Evolutionary conservation across 1,140 invertebrate genomes (phyloP).

Genomic region (Plectrocnemia conspersa): DNA sequence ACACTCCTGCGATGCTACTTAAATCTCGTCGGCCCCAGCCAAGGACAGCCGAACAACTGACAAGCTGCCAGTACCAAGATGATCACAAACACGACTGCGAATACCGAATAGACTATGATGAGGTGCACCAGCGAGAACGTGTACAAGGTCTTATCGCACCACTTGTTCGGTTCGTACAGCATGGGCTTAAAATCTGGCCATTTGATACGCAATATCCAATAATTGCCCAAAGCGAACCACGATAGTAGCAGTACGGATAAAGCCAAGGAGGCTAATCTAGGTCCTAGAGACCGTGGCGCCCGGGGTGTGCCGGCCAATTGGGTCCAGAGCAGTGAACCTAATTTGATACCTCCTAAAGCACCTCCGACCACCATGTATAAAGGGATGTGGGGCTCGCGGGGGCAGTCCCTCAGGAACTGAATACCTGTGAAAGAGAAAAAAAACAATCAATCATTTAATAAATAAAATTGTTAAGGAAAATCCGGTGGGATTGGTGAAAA

Average conservation of each 20-base stretch:
- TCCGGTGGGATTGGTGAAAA: too few species aligned
- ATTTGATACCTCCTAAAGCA: slow-evolving; percentile 63
- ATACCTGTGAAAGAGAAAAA: slow-evolving; percentile 57
- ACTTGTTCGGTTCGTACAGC: slow-evolving; percentile 66
- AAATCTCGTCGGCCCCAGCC: slow-evolving; percentile 57
- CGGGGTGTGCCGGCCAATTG: slow-evolving; percentile 56
- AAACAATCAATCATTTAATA: slow-evolving; percentile 2
- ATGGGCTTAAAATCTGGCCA: slow-evolving; percentile 66
- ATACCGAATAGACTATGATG: slow-evolving; percentile 59
- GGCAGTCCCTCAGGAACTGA: slow-evolving; percentile 74
- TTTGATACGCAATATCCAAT: slow-evolving; percentile 72
- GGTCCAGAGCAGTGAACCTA: slow-evolving; percentile 65
- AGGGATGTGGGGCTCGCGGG: slow-evolving; percentile 70
- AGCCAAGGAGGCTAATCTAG: slow-evolving; percentile 53
- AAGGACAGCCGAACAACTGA: slow-evolving; percentile 63
- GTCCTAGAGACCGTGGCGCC: slow-evolving; percentile 46
- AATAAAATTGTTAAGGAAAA: too few species aligned
- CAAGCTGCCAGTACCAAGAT: slow-evolving; percentile 58
- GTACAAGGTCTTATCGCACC: slow-evolving; percentile 74
- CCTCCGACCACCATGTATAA: slow-evolving; percentile 82
- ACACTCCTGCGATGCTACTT: slow-evolving; percentile 58
- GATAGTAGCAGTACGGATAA: slow-evolving; percentile 65
- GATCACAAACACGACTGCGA: slow-evolving; percentile 55
- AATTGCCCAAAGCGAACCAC: slow-evolving; percentile 75
- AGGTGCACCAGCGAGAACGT: slow-evolving; percentile 72